Base-by-base conservation (phyloP, 2,888 invertebrate genomes). In the Bhutanitis thaidina region DNA sequence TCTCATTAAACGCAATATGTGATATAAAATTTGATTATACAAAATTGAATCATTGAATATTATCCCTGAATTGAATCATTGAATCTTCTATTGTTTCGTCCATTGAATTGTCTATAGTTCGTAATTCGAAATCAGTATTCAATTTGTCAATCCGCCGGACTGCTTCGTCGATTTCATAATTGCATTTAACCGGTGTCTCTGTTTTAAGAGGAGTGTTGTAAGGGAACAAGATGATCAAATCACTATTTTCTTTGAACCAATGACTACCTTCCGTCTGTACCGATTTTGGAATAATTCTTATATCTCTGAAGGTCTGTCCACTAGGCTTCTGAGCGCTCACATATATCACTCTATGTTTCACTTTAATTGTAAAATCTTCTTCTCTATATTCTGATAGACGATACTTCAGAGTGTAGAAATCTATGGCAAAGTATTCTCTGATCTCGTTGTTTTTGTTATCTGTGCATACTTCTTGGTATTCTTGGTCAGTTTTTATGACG, bases 401-500 rank as follows among this genome's bases (percentile, higher is more conserved):
- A 16, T 56, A 56, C 25, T 51, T 53, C 3, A 56, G 25, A 12
- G 38, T 49, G 27, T 56, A 56, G 1, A 37, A 35, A 16, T 52
- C 46, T 10, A n/a, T 5, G 1, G 36, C 50, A 14, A 48, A 44
- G 7, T 29, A n/a, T 40, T 55, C 52, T 7, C 39, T 32, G 25
- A 46, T 51, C 25, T 37, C 36, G 8, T 40, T 29, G 9, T 30
- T 30, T 7, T 30, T 8, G 14, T 32, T 46, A 7, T 29, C 16
- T 10, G 29, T 32, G 41, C 51, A 46, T 9, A 20, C 8, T 8
- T n/a, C 30, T 10, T 46, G 29, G 30, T 41, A 46, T 5, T 36
- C 14, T 14, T 15, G 10, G 27, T 51, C 51, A 10, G 30, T 36
- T 7, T 29, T 14, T 13, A 51, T 41, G 2, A 45, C 25, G 14